Percentiles rank a stretch among this genome's conserved stretches.
These are phyloP conservation scores for Spinibarbus caldwelli DNA, from an alignment of 2,797 vertebrate genomes.

Conservation along the genomic window DNA sequence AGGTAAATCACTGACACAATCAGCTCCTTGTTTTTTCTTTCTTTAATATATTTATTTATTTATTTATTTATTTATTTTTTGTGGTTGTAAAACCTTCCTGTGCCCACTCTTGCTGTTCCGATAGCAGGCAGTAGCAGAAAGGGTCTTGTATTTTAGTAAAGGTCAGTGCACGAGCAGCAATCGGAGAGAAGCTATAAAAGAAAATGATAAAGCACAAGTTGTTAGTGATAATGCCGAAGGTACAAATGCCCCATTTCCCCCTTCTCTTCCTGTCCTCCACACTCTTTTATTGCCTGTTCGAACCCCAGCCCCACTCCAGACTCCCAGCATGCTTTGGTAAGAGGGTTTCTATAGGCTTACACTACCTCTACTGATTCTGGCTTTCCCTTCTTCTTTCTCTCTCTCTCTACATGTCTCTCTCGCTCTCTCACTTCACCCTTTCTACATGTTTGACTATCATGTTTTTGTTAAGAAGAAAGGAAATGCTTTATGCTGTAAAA, in stretches of 20 bases:
- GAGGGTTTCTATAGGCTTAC: constrained; percentile 85
- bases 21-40: constrained; percentile 94
- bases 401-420: constrained; percentile 54
- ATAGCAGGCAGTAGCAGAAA: constrained; percentile 82
- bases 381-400: constrained; percentile 9
- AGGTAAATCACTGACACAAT: constrained; percentile 99
- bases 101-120: constrained; percentile 86
- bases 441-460: constrained; percentile 82
- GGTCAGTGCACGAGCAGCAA: constrained; percentile 81
- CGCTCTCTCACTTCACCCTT: constrained; percentile 66
- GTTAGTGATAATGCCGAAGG: constrained; percentile 86
- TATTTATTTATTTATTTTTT: constrained; percentile 30
- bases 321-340: constrained; percentile 95
- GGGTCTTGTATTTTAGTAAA: constrained; percentile 82
- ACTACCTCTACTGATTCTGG: constrained; percentile 80
- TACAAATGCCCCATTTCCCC: constrained; percentile 69
- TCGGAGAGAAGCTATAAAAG: constrained; percentile 72
- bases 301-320: constrained; percentile 83
- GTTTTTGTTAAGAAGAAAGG: constrained; percentile 71
- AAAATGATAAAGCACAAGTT: constrained; percentile 75
- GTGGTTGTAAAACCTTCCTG: constrained; percentile 94
- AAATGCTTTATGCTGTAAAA: constrained; percentile 73
- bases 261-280: constrained; percentile 78
- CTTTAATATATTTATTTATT: constrained; percentile 71
- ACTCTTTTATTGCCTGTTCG: constrained; percentile 92